Evolutionary conservation across 2,113 vertebrate species (phyloP).

Genomic region (Triplophysa rosa): DNA sequence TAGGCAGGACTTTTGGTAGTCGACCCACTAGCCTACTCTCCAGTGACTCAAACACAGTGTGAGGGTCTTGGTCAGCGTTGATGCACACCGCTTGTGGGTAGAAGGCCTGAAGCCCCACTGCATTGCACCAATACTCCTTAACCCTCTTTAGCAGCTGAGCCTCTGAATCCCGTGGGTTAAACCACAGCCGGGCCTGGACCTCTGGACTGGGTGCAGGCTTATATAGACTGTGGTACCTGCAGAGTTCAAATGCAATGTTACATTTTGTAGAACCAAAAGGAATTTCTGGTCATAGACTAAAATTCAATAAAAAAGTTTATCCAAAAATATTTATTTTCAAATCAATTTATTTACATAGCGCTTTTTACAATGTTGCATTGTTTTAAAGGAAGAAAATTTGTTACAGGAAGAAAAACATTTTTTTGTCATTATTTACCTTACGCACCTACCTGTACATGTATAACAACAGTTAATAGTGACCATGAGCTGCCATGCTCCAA

Average conservation of each 20-base stretch:
- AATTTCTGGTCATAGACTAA: neutral
- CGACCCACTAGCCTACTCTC: constrained; percentile 81
- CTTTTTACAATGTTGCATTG: no score
- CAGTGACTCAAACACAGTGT: constrained; percentile 81
- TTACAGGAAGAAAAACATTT: no score
- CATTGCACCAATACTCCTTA: constrained; percentile 67
- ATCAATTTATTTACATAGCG: no score
- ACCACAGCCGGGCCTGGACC: constrained; percentile 78
- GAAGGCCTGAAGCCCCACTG: constrained; percentile 66
- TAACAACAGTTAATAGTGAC: no score
- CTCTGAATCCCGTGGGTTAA: constrained; percentile 75
- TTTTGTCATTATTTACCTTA: no score
- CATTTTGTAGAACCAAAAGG: neutral
- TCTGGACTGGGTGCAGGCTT: constrained; percentile 75
- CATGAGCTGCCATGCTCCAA: no score
- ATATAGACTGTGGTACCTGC: constrained; percentile 82
- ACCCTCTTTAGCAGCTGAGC: constrained; percentile 60
- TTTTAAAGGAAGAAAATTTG: no score
- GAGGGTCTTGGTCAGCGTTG: constrained; percentile 86
- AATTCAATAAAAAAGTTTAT: no score
- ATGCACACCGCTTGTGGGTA: constrained; percentile 74
- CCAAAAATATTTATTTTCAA: no score
- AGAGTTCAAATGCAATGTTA: neutral
- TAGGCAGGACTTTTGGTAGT: constrained; percentile 60
- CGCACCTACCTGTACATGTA: no score